Conservation (phyloP, 2,113 vertebrate genomes). For the Lanius ludovicianus region DNA sequence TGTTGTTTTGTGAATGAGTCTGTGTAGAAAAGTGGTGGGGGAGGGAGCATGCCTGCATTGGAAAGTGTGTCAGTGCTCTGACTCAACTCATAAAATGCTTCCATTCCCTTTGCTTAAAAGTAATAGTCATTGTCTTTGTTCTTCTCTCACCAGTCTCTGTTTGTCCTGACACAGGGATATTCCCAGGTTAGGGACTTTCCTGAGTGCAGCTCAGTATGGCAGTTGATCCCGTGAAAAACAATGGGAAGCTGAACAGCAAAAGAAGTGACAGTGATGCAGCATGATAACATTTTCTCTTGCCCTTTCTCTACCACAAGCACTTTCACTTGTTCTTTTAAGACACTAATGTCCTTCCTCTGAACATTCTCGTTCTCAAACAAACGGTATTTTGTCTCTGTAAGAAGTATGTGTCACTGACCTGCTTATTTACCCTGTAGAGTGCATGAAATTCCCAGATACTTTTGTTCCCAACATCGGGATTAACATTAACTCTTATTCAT, state of each 20-base stretch:
- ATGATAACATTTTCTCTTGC: not conserved
- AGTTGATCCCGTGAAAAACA: rapidly evolving
- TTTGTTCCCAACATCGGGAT: not conserved
- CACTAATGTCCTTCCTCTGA: not conserved
- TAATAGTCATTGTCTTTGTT: not conserved
- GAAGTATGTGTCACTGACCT: not conserved
- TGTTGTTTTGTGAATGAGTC: not conserved
- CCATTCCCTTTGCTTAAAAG: not conserved
- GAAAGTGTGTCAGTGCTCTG: conserved; percentile 6
- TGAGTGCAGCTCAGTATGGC: not conserved
- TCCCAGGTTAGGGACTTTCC: not conserved
- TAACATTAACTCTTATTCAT: not conserved
- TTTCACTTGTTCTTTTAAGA: not conserved
- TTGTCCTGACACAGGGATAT: not conserved
- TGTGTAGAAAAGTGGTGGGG: not conserved
- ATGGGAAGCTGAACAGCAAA: not conserved
- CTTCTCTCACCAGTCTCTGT: not conserved
- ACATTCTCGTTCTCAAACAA: not conserved
- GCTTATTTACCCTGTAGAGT: not conserved
- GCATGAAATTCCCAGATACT: not conserved
- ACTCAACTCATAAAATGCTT: not conserved
- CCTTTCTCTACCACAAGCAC: not conserved
- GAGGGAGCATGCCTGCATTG: not conserved
- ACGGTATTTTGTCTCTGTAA: not conserved
- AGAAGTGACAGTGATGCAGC: not conserved